phyloP scores from a whole-genome alignment of 2,797 vertebrate species.

The Bufotes viridis region DNA sequence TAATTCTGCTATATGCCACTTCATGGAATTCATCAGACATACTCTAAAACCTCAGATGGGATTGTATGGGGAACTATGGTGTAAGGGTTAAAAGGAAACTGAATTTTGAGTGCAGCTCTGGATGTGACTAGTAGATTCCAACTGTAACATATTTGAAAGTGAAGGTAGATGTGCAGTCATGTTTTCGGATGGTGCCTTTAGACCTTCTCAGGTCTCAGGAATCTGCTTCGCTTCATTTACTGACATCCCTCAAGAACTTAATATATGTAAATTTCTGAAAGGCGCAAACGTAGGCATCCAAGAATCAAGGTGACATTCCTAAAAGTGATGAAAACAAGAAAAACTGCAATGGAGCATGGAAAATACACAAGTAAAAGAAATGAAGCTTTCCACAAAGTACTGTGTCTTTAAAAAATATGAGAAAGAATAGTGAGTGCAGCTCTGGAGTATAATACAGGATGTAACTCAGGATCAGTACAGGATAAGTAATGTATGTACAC shows the following conservation, averaged over 20 bases:
- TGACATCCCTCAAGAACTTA: conserved; percentile 13
- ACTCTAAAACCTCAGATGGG: background rate
- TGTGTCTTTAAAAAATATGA: no score
- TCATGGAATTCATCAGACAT: background rate
- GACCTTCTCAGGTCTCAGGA: background rate
- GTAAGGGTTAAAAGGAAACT: background rate
- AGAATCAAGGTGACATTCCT: conserved; percentile 59
- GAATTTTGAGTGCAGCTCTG: background rate
- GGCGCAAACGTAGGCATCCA: conserved; percentile 14
- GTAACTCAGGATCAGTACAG: no score
- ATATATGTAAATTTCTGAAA: conserved; percentile 57
- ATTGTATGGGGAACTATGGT: background rate
- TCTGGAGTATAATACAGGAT: no score
- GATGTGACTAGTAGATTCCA: background rate
- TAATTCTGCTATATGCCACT: background rate
- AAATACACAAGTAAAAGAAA: background rate
- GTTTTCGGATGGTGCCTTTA: background rate
- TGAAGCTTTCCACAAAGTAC: conserved; percentile 22
- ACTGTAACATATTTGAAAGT: no score
- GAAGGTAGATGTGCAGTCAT: background rate
- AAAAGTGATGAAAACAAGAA: conserved; percentile 54
- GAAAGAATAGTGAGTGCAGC: no score
- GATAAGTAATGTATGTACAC: no score
- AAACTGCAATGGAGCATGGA: conserved; percentile 15
- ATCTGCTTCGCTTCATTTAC: conserved; percentile 24